phyloP scores from a whole-genome alignment of 2,797 vertebrate species.

The Sebastes steindachneri region DNA sequence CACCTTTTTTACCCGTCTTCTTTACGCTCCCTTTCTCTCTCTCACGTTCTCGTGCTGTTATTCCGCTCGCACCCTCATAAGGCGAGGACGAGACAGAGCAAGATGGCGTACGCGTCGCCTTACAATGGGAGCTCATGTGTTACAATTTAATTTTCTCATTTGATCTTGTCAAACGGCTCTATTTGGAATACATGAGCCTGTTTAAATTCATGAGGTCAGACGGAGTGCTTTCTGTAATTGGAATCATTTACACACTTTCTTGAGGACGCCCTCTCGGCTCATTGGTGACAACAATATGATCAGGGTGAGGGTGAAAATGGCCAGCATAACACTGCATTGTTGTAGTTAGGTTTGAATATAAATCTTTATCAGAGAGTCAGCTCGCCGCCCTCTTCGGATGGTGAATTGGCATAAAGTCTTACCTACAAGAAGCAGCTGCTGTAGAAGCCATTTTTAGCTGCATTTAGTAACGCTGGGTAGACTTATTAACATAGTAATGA shows the following conservation, averaged over 20 bases:
- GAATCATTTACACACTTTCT: conserved; percentile 62
- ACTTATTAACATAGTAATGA: neutral
- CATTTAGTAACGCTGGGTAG: neutral
- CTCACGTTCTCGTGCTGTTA: neutral
- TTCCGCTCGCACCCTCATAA: conserved; percentile 25
- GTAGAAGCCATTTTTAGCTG: neutral
- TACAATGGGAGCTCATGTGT: conserved; percentile 13
- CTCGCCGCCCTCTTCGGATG: neutral
- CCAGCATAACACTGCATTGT: neutral
- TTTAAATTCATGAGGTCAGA: conserved; percentile 80
- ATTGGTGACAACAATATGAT: conserved; percentile 18
- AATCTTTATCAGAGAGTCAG: neutral
- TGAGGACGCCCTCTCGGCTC: conserved; percentile 32
- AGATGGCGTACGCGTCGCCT: conserved; percentile 20
- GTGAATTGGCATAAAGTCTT: neutral
- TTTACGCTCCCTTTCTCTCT: neutral
- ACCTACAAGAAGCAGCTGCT: neutral
- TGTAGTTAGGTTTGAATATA: neutral
- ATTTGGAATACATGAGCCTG: conserved; percentile 76
- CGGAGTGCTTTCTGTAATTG: conserved; percentile 59
- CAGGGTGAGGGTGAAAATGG: neutral
- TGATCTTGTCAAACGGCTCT: conserved; percentile 54
- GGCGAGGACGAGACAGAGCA: neutral
- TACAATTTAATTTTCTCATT: conserved; percentile 68
- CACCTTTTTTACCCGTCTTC: conserved; percentile 3